A percentile compares a stretch with the other conserved stretches of the same genome.
Conservation (phyloP, 2,888 invertebrate genomes). For the Brachypalpus laphriformis region DNA sequence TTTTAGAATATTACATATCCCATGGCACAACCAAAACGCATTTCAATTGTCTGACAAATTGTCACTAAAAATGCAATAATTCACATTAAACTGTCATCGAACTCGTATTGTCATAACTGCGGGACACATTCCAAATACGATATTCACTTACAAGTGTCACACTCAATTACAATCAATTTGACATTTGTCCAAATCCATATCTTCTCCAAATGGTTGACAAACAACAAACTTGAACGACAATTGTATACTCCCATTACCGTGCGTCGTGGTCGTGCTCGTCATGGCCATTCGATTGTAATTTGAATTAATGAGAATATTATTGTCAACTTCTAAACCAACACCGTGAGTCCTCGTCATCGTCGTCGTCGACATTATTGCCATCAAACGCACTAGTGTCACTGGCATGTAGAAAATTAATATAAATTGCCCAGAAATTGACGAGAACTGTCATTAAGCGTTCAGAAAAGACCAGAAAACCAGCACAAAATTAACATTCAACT, state of each 20-base stretch:
- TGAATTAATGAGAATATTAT: slow-evolving; percentile 73
- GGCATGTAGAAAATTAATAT: slow-evolving; percentile 66
- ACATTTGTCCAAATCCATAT: slow-evolving; percentile 69
- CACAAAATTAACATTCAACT: slow-evolving; percentile 39
- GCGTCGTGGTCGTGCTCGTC: background rate
- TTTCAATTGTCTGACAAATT: slow-evolving; percentile 52
- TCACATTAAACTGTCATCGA: slow-evolving; percentile 57
- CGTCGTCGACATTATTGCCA: background rate
- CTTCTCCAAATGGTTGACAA: slow-evolving; percentile 40
- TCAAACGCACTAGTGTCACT: slow-evolving; percentile 37
- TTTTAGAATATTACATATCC: no score
- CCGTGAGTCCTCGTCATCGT: background rate
- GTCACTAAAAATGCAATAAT: slow-evolving; percentile 62
- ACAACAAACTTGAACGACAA: slow-evolving; percentile 34
- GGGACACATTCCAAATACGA: background rate
- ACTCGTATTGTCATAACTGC: slow-evolving; percentile 15
- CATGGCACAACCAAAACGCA: no score
- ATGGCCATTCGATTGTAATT: slow-evolving; percentile 53
- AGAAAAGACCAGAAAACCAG: slow-evolving; percentile 1
- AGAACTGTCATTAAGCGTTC: slow-evolving; percentile 58
- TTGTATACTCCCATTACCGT: background rate
- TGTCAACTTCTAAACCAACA: slow-evolving; percentile 56
- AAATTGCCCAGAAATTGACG: slow-evolving; percentile 64
- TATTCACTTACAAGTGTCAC: slow-evolving; percentile 60
- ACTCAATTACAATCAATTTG: slow-evolving; percentile 70